A percentile compares a stretch with the other conserved stretches of the same genome.
Conservation (phyloP, 2,113 vertebrate genomes). For the Petroica traversi region DNA sequence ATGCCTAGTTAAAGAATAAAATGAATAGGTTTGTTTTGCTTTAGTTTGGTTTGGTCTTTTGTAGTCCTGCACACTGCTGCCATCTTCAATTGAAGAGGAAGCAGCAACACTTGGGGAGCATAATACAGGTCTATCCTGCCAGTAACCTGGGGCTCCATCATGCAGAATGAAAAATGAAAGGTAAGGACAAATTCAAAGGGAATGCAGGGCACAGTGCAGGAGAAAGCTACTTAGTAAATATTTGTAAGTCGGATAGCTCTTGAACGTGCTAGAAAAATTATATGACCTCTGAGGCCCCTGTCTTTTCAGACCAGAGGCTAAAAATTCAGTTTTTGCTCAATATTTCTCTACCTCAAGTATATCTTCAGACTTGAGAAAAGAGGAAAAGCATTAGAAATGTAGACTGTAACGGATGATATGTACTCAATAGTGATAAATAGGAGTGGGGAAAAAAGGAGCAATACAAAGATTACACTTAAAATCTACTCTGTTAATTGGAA, state of each 20-base stretch:
- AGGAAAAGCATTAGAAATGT: not conserved
- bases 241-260: not conserved
- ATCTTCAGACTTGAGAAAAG: not conserved
- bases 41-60: not conserved
- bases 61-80: not conserved
- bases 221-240: not conserved
- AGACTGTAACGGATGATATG: not conserved
- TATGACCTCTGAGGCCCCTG: not conserved
- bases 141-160: not conserved
- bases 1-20: not conserved
- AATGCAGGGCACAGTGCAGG: not conserved
- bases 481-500: constrained; percentile 24
- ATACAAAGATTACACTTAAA: constrained; percentile 8
- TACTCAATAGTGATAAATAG: not conserved
- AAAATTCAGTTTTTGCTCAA: not conserved
- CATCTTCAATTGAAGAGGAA: not conserved
- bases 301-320: not conserved
- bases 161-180: not conserved
- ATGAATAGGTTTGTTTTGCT: not conserved
- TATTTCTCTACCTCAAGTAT: not conserved
- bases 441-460: not conserved
- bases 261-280: not conserved
- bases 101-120: not conserved
- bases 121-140: not conserved
- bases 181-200: not conserved